phyloP scores from a whole-genome alignment of 2,888 invertebrate species.

The Anthophora plumipes region DNA sequence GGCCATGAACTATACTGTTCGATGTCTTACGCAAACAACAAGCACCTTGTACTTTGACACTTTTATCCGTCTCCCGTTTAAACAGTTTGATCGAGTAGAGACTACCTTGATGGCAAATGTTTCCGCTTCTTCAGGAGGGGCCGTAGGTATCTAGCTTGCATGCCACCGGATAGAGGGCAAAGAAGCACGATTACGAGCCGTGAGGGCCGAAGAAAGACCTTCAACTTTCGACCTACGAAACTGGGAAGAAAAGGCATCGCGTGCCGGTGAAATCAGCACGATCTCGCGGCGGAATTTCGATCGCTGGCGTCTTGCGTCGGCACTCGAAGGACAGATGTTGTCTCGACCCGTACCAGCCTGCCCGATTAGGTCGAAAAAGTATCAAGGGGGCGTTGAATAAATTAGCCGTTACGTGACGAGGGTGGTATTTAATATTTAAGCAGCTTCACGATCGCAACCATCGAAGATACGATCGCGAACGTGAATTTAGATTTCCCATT shows the following conservation, averaged over 20 bases:
- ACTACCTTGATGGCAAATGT: neutral
- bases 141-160: constrained; percentile 13
- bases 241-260: constrained; percentile 69
- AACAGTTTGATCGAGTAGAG: no score
- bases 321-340: constrained; percentile 70
- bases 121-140: neutral
- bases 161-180: constrained; percentile 46
- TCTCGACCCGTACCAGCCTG: constrained; percentile 32
- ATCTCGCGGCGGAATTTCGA: constrained; percentile 61
- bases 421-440: constrained; percentile 7
- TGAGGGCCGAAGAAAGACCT: constrained; percentile 62
- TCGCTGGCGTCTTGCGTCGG: constrained; percentile 50
- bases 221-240: constrained; percentile 74
- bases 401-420: constrained; percentile 49
- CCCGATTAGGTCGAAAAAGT: constrained; percentile 30
- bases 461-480: neutral
- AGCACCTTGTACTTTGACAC: no score
- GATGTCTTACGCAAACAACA: no score
- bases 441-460: neutral
- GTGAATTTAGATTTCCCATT: neutral
- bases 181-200: constrained; percentile 37
- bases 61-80: no score
- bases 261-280: constrained; percentile 62
- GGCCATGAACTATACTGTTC: no score
- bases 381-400: constrained; percentile 50